Conservation (phyloP, 2,888 invertebrate species). For the Cantharis flavilabris region DNA sequence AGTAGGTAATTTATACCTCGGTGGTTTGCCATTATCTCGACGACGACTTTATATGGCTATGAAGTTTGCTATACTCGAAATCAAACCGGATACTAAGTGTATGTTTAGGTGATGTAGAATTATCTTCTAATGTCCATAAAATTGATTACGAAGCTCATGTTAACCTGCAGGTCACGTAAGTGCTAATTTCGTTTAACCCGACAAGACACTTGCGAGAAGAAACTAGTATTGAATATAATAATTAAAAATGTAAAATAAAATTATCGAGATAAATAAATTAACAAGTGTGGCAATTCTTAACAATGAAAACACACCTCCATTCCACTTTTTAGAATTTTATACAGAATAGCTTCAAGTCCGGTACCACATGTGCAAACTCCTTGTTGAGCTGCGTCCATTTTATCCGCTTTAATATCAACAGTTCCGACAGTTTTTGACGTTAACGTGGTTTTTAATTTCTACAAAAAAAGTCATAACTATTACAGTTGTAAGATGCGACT, state of each 20-base stretch:
- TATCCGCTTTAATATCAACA: conserved; percentile 10
- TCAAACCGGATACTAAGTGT: too few species aligned
- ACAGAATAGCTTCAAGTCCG: conserved; percentile 35
- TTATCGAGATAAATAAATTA: conserved; percentile 13
- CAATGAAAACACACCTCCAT: conserved; percentile 39
- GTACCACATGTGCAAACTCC: conserved; percentile 28
- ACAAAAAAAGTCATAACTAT: conserved; percentile 4
- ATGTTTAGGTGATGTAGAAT: too few species aligned
- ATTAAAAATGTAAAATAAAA: background rate
- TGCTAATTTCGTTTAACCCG: background rate
- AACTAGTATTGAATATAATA: background rate
- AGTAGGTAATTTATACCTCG: background rate
- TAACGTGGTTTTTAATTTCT: conserved; percentile 1
- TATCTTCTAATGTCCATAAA: too few species aligned
- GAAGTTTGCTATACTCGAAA: too few species aligned
- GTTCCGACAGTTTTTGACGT: conserved; percentile 12
- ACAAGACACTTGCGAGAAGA: background rate
- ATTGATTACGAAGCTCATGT: background rate
- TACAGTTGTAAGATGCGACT: too few species aligned
- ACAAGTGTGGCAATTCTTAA: conserved; percentile 32
- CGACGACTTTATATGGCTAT: background rate
- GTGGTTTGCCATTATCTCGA: background rate
- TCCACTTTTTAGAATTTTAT: conserved; percentile 42
- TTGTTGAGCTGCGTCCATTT: conserved; percentile 5
- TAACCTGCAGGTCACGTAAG: background rate